phyloP scores from a whole-genome alignment of 2,888 invertebrate species.

The Orthosia incerta region DNA sequence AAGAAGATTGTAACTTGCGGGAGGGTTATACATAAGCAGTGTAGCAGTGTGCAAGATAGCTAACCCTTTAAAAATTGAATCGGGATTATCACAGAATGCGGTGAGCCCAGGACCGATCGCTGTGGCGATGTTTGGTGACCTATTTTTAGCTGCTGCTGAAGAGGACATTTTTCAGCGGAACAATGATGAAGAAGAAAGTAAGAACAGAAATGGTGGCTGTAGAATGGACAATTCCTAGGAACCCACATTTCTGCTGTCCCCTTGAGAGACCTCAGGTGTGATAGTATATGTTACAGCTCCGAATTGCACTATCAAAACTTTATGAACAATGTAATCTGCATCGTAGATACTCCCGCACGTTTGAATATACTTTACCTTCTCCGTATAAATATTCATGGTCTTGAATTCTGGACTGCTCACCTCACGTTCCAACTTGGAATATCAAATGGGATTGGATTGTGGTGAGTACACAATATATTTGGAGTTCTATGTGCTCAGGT shows the following conservation, averaged over 20 bases:
- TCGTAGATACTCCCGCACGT: slow-evolving; percentile 36
- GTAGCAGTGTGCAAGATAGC: not conserved
- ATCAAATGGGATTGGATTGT: slow-evolving; percentile 65
- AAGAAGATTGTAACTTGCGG: not conserved
- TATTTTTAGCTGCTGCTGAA: not conserved
- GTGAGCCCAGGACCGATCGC: not conserved
- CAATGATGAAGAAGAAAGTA: not conserved
- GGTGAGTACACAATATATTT: slow-evolving; percentile 60
- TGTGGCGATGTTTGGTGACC: not conserved
- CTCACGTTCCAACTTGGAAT: slow-evolving; percentile 62
- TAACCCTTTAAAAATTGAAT: not conserved
- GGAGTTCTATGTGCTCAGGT: slow-evolving; percentile 41
- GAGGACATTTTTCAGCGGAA: not conserved
- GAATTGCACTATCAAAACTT: slow-evolving; percentile 59
- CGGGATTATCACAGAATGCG: not conserved
- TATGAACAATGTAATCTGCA: slow-evolving; percentile 60
- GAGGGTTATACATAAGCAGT: not conserved
- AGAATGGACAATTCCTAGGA: not conserved
- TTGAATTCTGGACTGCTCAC: slow-evolving; percentile 64
- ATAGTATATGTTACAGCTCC: slow-evolving; percentile 30
- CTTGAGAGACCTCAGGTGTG: slow-evolving; percentile 15
- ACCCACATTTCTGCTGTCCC: not conserved
- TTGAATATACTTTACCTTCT: slow-evolving; percentile 51
- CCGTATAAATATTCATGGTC: slow-evolving; percentile 64
- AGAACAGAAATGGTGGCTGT: not conserved